Base-by-base conservation (phyloP, 2,113 vertebrate genomes). In the Anhinga anhinga region DNA sequence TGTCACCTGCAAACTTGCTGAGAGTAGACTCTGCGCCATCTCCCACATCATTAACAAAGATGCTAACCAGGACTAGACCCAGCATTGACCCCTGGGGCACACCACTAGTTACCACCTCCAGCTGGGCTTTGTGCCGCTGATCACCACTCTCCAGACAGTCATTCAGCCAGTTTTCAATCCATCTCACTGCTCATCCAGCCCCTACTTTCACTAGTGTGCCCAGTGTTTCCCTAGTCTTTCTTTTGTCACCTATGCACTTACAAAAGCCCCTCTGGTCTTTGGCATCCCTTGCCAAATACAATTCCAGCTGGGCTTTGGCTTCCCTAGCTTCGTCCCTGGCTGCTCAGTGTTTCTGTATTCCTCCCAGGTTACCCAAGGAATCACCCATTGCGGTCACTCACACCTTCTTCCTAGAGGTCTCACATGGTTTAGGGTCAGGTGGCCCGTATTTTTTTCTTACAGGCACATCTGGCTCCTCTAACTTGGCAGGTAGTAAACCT, bases 401-500 rank as follows among this genome's bases (percentile, higher is more conserved):
- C 42, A 8, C 45, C n/a, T 77, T 23, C 32, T 44, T 82, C n/a
- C 36, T 40, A 22, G 32, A 38, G 22, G 12, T 62, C 15, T 44
- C 20, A 8, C 2, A 3, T 26, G 8, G 5, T 26, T 56, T 40
- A 45, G 27, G 49, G 36, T 61, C 30, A 67, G 18, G 15, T 22
- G 8, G 26, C 40, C 40, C 6, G 2, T 52, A 36, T 29, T 11
- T 50, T 25, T 30, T 13, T 13, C 34, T 40, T 32, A 22, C 40
- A 40, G 3, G 15, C 42, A 69, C 11, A 11, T 29, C 5, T 45
- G 5, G 17, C 13, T 79, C 16, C 45, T 42, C 45, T 7, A 78
- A 16, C 1, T 30, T 18, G 2, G 10, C 30, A 4, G 1, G 1
- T 10, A 7, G 12, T 30, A 18, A 78, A 12, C 9, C 6, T 21